These are phyloP conservation scores for Dromas ardeola DNA, from an alignment of 2,113 vertebrate species.

Conservation along the genomic window DNA sequence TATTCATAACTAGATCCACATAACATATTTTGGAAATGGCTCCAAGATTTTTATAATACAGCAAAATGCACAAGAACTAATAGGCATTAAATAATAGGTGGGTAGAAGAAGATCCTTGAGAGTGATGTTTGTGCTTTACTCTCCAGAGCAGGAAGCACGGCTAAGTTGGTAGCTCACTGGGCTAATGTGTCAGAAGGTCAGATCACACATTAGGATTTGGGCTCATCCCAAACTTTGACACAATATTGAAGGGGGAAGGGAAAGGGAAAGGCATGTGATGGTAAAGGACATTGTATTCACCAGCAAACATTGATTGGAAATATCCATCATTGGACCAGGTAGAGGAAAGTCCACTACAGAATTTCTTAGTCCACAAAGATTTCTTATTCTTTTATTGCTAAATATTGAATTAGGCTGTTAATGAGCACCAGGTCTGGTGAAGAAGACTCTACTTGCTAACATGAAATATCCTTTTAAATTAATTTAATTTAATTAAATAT, in stretches of 20 bases:
- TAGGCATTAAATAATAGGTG: not conserved
- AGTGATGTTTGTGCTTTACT: not conserved
- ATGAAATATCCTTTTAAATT: not conserved
- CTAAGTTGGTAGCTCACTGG: not conserved
- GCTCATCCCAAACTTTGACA: conserved; percentile 31
- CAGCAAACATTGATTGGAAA: not conserved
- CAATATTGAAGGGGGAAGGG: not conserved
- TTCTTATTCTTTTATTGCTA: not conserved
- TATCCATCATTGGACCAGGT: not conserved
- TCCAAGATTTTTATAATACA: not conserved
- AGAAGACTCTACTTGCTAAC: not conserved
- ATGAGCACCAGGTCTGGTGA: not conserved
- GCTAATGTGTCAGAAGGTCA: not conserved
- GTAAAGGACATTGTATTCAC: not conserved
- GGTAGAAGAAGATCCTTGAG: not conserved
- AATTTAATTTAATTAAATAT: not conserved
- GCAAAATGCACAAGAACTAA: not conserved
- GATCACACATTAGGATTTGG: conserved; percentile 29
- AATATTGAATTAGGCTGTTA: not conserved
- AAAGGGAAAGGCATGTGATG: conserved; percentile 1
- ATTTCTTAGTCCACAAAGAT: not conserved
- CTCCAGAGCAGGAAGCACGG: not conserved
- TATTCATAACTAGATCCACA: not conserved
- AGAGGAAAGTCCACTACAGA: not conserved
- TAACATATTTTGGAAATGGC: not conserved